Evolutionary conservation across 1,140 invertebrate species (phyloP).

Genomic region (Achatina immaculata): DNA sequence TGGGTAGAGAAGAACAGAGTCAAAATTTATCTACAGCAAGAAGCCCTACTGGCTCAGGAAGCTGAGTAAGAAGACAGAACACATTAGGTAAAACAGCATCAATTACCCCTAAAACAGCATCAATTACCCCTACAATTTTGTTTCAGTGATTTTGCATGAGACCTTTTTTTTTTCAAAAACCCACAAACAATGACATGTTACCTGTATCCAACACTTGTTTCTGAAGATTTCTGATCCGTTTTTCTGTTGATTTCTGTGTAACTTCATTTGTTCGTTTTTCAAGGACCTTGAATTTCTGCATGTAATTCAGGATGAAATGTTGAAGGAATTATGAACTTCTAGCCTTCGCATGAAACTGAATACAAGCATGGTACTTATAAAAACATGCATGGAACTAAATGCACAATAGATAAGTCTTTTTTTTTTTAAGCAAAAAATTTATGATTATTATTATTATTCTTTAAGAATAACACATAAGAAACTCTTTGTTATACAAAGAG

Average conservation of each 20-base stretch:
- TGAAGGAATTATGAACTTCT: background rate
- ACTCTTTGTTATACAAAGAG: background rate
- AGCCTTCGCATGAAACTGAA: background rate
- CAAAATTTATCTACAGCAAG: too few species aligned
- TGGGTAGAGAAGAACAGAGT: too few species aligned
- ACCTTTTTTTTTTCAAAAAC: too few species aligned
- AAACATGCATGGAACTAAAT: background rate
- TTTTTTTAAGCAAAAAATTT: background rate
- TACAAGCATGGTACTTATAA: background rate
- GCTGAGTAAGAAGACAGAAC: too few species aligned
- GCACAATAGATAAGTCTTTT: background rate
- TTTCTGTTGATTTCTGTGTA: conserved; percentile 58
- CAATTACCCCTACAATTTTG: too few species aligned
- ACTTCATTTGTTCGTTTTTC: conserved; percentile 59
- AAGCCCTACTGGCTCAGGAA: too few species aligned
- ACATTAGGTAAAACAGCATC: too few species aligned
- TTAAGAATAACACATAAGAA: background rate
- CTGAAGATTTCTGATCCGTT: conserved; percentile 56
- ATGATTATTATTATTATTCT: background rate
- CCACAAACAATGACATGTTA: too few species aligned
- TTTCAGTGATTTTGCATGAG: too few species aligned
- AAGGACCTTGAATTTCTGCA: conserved; percentile 59
- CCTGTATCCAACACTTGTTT: conserved; percentile 54
- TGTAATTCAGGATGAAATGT: conserved; percentile 23
- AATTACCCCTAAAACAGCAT: too few species aligned